Conservation (phyloP, 2,888 invertebrate genomes). For the Zaprionus bogoriensis region DNA sequence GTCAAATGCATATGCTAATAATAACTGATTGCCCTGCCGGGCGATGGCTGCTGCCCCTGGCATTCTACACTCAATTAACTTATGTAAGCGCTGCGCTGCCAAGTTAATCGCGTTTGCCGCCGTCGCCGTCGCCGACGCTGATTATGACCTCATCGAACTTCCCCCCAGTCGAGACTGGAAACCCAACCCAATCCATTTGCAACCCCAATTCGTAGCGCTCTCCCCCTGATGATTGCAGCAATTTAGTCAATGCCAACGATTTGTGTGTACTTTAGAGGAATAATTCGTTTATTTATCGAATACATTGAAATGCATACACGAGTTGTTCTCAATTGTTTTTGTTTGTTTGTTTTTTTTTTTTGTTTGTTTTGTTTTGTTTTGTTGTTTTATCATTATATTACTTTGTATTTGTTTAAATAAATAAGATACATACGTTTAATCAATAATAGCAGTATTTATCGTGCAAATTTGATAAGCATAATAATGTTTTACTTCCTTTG, state of each 20-base stretch:
- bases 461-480: conserved; percentile 81
- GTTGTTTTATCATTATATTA: conserved; percentile 73
- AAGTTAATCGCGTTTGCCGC: neutral
- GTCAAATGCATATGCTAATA: neutral
- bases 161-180: too few species aligned
- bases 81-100: neutral
- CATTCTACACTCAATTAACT: neutral
- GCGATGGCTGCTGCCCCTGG: neutral
- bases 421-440: conserved; percentile 81
- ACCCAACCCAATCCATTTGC: neutral
- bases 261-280: conserved; percentile 69
- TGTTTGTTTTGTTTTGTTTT: conserved; percentile 24
- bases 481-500: conserved; percentile 72
- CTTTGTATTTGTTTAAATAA: conserved; percentile 80
- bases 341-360: conserved; percentile 40
- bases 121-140: neutral
- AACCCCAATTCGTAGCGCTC: neutral
- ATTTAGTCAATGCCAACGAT: conserved; percentile 11
- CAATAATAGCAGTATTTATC: conserved; percentile 81
- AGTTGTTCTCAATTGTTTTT: conserved; percentile 69
- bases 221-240: neutral
- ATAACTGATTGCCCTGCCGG: neutral
- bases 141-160: neutral
- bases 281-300: conserved; percentile 80
- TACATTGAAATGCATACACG: conserved; percentile 82